Evolutionary conservation across 1,140 invertebrate species (phyloP), one percentile per base, ranked within the genome.

Genomic region (Spodoptera frugiperda): DNA sequence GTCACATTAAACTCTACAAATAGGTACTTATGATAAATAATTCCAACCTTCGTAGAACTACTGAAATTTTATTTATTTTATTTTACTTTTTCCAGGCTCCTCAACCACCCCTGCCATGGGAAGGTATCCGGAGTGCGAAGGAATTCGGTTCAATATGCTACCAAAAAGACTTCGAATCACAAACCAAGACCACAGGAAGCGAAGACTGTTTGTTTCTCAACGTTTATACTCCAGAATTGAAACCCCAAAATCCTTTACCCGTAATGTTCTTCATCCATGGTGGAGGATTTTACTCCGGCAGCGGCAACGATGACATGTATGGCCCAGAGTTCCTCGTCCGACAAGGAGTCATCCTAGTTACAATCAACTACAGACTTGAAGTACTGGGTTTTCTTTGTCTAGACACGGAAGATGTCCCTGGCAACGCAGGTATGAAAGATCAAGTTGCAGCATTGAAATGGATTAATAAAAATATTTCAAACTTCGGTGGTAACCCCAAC

Each of bases 401-500:
- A 0, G 90, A 95, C 17, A 86, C 89, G 53, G 80, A 86, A 5
- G 93, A 80, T 71, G 82, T 82, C 10, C 88, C 89, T 61, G 83
- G 86, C 10, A 83, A 91, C 17, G 85, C 88, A 53, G 77, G 81
- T 0, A 78, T 88, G 75, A 83, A 84, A 70, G 76, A 82, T n/a
- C 82, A 84, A 87, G 75, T 87, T 9, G 74, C 80, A 55, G 83
- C 83, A 1, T 76, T 85, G 12, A 19, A 75, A 19, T 86, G 83
- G 82, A 78, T 84, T n/a, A 77, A 79, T 33, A 72, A 80, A 25
- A 83, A 86, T 44, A 85, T 86, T 17, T 86, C 49, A 4, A 49
- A 71, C 19, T 98, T 98, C 83, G 97, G 97, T 21, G 97, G 97
- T 0, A 95, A 97, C 87, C 95, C 96, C 0, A 83, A 96, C 8